Base-by-base conservation (phyloP, 2,113 vertebrate genomes). In the Ceyx cyanopectus region DNA sequence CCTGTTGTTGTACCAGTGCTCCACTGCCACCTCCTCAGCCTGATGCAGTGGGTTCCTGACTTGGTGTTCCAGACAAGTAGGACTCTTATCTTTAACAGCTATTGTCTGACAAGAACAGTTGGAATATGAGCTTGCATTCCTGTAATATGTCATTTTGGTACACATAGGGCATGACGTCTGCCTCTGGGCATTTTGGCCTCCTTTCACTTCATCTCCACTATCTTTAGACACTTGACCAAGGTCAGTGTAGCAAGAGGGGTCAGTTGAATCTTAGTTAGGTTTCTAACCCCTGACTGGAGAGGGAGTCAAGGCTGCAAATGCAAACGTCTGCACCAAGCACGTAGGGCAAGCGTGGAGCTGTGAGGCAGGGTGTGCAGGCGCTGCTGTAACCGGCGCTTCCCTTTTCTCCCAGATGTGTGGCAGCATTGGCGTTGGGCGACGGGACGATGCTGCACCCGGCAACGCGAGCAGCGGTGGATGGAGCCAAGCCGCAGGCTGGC, bases 401-500 rank as follows among this genome's bases (percentile, higher is more conserved):
- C 89, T 67, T 54, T 85, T 80, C 40, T 51, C 93, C 53, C 92
- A 99, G 98, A 89, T 97, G 97, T 65, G 91, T 97, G 1, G 93
- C 97, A 20, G 95, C 97, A 43, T 97, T 98, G 69, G 95, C 97
- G 16, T 97, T 98, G 37, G 97, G 97, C 3, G 98, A 99, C 5
- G 95, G 97, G 61, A 72, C 88, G 3, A 81, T 95, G 85, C 96
- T 98, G 84, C 98, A 98, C 96, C 92, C 96, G 2, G 86, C 96
- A 0, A 67, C 95, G 9, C 97, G 98, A 94, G 72, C 97, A 75
- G 94, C 92, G 57, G 9, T 87, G 6, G 99, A 99, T 21, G 99
- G 98, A 83, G 95, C 95, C 60, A 99, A 99, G 95, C 95, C 97
- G 45, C 99, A 99, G 96, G 56, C 97, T 13, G 40, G 87, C 46